phyloP scores from a whole-genome alignment of 2,797 vertebrate genomes.

The Alexandromys oeconomus region DNA sequence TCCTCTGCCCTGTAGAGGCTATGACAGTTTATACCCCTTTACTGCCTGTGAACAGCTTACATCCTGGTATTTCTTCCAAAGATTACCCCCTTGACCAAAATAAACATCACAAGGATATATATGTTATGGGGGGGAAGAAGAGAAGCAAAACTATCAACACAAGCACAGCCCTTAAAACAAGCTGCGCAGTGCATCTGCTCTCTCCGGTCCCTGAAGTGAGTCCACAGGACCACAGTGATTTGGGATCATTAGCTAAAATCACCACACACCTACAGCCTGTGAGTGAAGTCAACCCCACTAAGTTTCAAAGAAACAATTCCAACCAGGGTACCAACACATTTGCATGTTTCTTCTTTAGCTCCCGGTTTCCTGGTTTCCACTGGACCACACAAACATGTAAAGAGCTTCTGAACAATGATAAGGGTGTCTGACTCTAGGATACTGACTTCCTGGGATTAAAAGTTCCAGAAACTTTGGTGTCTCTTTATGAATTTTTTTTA shows the following conservation, averaged over 20 bases:
- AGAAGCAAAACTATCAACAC: constrained; percentile 59
- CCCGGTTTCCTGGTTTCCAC: constrained; percentile 40
- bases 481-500: constrained; percentile 66
- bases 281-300: constrained; percentile 47
- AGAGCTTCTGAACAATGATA: constrained; percentile 26
- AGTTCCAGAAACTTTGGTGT: constrained; percentile 58
- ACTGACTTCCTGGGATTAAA: constrained; percentile 43
- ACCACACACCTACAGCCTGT: neutral
- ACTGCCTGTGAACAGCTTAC: constrained; percentile 70
- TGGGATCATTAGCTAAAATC: constrained; percentile 50
- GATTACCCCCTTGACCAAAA: constrained; percentile 54
- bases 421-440: constrained; percentile 1
- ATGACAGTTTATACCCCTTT: constrained; percentile 33
- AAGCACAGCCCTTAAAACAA: constrained; percentile 63
- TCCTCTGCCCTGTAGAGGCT: constrained; percentile 71
- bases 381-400: constrained; percentile 1
- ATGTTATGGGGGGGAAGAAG: neutral
- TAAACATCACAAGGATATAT: constrained; percentile 48
- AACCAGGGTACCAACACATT: neutral
- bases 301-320: constrained; percentile 40
- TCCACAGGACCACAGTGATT: constrained; percentile 41
- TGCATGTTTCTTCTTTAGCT: constrained; percentile 25
- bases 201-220: constrained; percentile 34
- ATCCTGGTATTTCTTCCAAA: constrained; percentile 69
- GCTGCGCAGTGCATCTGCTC: neutral